Base-by-base conservation (phyloP, 2,888 invertebrate genomes). In the Iselma pallidipennis region DNA sequence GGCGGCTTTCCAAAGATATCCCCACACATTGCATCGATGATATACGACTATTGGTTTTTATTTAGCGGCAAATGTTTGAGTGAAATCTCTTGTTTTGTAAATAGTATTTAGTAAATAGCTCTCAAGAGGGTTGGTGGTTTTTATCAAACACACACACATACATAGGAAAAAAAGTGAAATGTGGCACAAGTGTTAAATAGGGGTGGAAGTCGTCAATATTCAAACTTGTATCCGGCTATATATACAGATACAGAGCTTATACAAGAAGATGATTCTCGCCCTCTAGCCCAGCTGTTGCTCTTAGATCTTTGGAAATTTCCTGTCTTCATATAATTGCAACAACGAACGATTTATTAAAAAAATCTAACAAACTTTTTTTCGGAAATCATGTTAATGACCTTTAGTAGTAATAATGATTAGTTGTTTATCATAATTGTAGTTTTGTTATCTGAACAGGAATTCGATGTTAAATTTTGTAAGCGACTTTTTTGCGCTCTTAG, bases 21-120 rank as follows among this genome's bases (percentile, higher is more conserved):
- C 21, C 26, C 9, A 29, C 14, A 50, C 55, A 61, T 54, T 49
- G 25, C 52, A 25, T 14, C 16, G 21, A 26, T 66, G 69, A 70
- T 70, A 66, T 66, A 70, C 58, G 29, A 37, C 16, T 37, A 58
- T 64, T 63, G 64, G 37, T 37, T 19, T 37, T 16, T 2, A 33
- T 33, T 63, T 61, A 65, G 66, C 71, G 68, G 67, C 71, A 65
- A 63, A 63, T 59, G 62, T 65, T 68, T 71, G 71, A 73, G 73
- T 72, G 69, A 72, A 72, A 74, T 73, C 71, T 73, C 75, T 72
- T 75, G 75, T 76, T 75, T 74, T 66, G 73, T 75, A 76, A 75
- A 75, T 75, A 75, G 70, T 67, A 66, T 65, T 64, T 59, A 62
- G 59, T 55, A 60, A 57, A 26, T 55, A 26, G 42, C 28, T 2